A percentile compares a stretch with the other conserved stretches of the same genome.
Conservation (phyloP, 2,888 invertebrate species). For the Uloborus plumipes region DNA sequence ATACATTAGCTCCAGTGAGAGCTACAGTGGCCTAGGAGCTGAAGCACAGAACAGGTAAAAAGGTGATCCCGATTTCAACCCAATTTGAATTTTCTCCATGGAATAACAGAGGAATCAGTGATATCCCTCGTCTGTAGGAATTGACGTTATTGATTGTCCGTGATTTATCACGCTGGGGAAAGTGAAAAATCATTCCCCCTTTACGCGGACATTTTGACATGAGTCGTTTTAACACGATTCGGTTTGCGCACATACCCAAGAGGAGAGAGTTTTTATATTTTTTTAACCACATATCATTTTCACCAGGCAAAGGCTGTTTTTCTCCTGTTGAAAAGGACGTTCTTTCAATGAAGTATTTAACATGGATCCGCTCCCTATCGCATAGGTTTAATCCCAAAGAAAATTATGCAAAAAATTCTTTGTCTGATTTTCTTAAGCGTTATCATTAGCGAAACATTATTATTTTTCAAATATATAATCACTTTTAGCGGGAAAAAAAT, state of each 20-base stretch:
- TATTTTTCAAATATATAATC: neutral
- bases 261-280: constrained; percentile 11
- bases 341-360: constrained; percentile 43
- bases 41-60: constrained; percentile 5
- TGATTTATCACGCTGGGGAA: too few relatives aligned
- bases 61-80: too few relatives aligned
- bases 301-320: constrained; percentile 17
- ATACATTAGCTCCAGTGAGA: constrained; percentile 35
- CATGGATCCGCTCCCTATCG: neutral
- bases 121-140: neutral
- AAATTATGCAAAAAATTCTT: constrained; percentile 15
- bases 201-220: neutral
- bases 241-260: neutral
- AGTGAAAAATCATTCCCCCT: too few relatives aligned
- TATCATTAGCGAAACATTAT: constrained; percentile 12
- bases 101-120: constrained; percentile 13
- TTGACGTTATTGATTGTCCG: neutral
- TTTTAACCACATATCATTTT: constrained; percentile 43
- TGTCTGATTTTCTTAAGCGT: constrained; percentile 10
- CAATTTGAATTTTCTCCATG: too few relatives aligned
- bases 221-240: constrained; percentile 7
- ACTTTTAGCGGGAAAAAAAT: too few relatives aligned
- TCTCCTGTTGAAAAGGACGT: neutral
- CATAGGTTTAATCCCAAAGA: constrained; percentile 14
- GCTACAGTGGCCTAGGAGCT: neutral